Conservation (phyloP, 2,888 invertebrate species). For the Agrochola litura region DNA sequence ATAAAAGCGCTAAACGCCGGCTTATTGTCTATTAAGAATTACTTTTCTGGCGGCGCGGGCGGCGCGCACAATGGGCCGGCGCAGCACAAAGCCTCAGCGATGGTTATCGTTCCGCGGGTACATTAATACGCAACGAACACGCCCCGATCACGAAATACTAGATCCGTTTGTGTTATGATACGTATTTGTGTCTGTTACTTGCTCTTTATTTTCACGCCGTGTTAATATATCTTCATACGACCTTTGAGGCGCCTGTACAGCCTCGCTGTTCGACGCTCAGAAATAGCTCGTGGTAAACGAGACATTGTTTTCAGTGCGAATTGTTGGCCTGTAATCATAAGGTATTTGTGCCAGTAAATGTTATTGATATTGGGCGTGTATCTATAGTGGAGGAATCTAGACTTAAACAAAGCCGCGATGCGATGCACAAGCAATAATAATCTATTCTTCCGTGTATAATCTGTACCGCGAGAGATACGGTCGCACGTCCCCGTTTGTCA, state of each 20-base stretch:
- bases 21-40: slow-evolving; percentile 90
- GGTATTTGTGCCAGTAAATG: slow-evolving; percentile 35
- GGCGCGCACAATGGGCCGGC: slow-evolving; percentile 86
- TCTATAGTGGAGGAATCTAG: not conserved
- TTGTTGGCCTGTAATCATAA: slow-evolving; percentile 35
- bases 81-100: slow-evolving; percentile 83
- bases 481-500: slow-evolving; percentile 59
- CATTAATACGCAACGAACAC: slow-evolving; percentile 88
- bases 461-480: slow-evolving; percentile 30
- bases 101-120: slow-evolving; percentile 82
- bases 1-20: slow-evolving; percentile 88
- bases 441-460: slow-evolving; percentile 29
- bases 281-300: slow-evolving; percentile 48
- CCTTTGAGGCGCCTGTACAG: slow-evolving; percentile 54
- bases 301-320: slow-evolving; percentile 61
- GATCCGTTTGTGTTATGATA: slow-evolving; percentile 84
- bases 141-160: slow-evolving; percentile 88
- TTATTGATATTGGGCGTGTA: not conserved
- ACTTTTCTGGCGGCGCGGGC: slow-evolving; percentile 85
- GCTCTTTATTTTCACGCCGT: slow-evolving; percentile 80
- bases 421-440: not conserved
- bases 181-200: slow-evolving; percentile 71
- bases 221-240: slow-evolving; percentile 73
- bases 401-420: not conserved
- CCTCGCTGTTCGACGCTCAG: slow-evolving; percentile 12